Evolutionary conservation across 1,140 invertebrate species (phyloP).

Genomic region (Pectinophora gossypiella): DNA sequence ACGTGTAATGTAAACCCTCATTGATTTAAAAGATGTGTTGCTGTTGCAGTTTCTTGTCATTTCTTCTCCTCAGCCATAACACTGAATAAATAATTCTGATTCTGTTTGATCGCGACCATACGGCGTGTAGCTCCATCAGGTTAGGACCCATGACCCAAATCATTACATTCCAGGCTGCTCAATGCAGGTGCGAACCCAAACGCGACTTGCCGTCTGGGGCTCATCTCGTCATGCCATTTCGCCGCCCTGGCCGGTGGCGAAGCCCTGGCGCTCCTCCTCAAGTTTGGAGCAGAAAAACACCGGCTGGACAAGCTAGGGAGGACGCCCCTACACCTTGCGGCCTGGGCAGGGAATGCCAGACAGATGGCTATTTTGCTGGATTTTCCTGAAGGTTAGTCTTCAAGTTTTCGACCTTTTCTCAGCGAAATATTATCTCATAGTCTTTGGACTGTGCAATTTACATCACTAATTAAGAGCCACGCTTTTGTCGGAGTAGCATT

Average conservation of each 20-base stretch:
- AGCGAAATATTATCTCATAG: too few relatives aligned
- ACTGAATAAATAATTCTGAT: too few relatives aligned
- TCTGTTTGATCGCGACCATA: not conserved
- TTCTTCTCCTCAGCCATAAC: too few relatives aligned
- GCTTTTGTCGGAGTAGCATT: too few relatives aligned
- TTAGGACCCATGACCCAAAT: too few relatives aligned
- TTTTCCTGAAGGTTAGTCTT: conserved; percentile 54
- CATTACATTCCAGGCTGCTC: conserved; percentile 57
- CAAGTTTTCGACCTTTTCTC: too few relatives aligned
- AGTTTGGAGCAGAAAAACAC: conserved; percentile 53
- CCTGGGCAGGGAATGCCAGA: conserved; percentile 56
- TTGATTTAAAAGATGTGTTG: too few relatives aligned
- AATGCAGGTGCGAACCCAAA: conserved; percentile 64
- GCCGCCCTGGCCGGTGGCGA: conserved; percentile 51
- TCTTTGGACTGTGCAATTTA: too few relatives aligned
- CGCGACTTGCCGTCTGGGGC: conserved; percentile 62
- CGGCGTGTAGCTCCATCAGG: not conserved
- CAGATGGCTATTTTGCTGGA: conserved; percentile 64
- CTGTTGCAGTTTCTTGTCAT: too few relatives aligned
- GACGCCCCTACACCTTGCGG: conserved; percentile 67
- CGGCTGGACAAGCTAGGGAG: conserved; percentile 57
- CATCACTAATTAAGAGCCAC: too few relatives aligned
- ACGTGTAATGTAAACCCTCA: too few relatives aligned
- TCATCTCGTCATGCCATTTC: conserved; percentile 65
- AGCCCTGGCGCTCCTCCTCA: conserved; percentile 51